Base-by-base conservation (phyloP, 1,140 invertebrate species). In the Pomacea maculata region DNA sequence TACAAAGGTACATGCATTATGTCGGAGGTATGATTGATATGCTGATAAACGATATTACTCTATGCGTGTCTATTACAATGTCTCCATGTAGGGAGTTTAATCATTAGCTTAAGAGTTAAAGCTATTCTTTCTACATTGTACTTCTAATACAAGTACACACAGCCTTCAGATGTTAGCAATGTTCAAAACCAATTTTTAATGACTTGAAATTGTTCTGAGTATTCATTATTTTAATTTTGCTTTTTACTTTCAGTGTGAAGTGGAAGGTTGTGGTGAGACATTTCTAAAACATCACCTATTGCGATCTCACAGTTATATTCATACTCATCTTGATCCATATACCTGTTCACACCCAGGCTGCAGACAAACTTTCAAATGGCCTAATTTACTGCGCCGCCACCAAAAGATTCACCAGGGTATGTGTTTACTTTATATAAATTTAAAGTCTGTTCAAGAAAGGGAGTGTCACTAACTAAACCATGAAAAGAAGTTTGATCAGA, bases 231-330 rank as follows among this genome's bases (percentile, higher is more conserved):
- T 75, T 75, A 15, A 21, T 7, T 65, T 15, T 34, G 9, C 17
- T 65, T 1, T 61, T 61, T 61, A 11, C 19, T 52, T 52, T 67
- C 63, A 77, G 75, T 77, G 75, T 67, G 75, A 77, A 61, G 57
- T 64, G 29, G 75, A 77, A 52, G 75, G 75, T 21, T 77, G 75
- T 63, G 25, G 21, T 7, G 63, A 65, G 75, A 52, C 75, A 29
- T 77, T 77, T 52, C 64, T 29, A 52, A 77, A 77, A 65, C 75
- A 45, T 34, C 75, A 77, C 63, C 75, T 67, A 29, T 29, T 77
- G 63, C 61, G 75, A 19, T 21, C 75, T 8, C 75, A 77, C 64
- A 77, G 63, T 65, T 67, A 57, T 52, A 34, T 61, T 11, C 75
- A 77, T 65, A 77, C 75, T 45, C 52, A 25, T 15, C 61, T 77